Evolutionary conservation across 2,888 invertebrate genomes (phyloP).

Genomic region (Protodeltote pygarga): DNA sequence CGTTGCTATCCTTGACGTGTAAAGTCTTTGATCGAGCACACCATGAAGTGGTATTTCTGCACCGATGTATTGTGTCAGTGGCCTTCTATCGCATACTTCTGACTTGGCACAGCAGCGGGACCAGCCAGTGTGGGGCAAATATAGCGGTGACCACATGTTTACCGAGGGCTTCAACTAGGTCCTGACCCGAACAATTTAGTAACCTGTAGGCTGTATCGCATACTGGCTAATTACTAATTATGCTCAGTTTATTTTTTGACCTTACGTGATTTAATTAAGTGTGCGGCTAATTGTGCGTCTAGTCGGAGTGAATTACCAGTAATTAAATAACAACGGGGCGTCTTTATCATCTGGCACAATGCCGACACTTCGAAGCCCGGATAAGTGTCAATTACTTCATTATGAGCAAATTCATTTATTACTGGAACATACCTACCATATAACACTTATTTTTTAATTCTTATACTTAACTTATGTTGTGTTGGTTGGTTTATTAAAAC

Average conservation of each 20-base stretch:
- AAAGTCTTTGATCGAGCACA: too few species aligned
- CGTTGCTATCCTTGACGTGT: too few species aligned
- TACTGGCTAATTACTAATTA: constrained; percentile 42
- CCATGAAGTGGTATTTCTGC: not conserved
- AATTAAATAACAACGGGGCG: constrained; percentile 8
- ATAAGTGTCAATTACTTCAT: constrained; percentile 2
- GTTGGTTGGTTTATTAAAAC: too few species aligned
- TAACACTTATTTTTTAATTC: too few species aligned
- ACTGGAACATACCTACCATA: too few species aligned
- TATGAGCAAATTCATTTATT: too few species aligned
- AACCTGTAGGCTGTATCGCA: constrained; percentile 28
- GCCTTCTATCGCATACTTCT: constrained; percentile 1
- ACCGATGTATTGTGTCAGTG: not conserved
- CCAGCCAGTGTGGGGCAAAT: constrained; percentile 14
- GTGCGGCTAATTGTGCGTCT: constrained; percentile 19
- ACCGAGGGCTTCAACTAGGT: constrained; percentile 21
- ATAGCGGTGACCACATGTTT: constrained; percentile 50
- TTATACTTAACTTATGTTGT: too few species aligned
- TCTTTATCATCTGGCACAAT: constrained; percentile 2
- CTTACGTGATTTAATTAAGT: constrained; percentile 46
- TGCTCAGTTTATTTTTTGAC: constrained; percentile 42
- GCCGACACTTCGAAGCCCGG: constrained; percentile 1
- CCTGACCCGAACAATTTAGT: constrained; percentile 41
- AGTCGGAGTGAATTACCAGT: constrained; percentile 6
- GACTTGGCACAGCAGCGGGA: constrained; percentile 9